Evolutionary conservation across 2,888 invertebrate genomes (phyloP).

Genomic region (Noctua janthina): DNA sequence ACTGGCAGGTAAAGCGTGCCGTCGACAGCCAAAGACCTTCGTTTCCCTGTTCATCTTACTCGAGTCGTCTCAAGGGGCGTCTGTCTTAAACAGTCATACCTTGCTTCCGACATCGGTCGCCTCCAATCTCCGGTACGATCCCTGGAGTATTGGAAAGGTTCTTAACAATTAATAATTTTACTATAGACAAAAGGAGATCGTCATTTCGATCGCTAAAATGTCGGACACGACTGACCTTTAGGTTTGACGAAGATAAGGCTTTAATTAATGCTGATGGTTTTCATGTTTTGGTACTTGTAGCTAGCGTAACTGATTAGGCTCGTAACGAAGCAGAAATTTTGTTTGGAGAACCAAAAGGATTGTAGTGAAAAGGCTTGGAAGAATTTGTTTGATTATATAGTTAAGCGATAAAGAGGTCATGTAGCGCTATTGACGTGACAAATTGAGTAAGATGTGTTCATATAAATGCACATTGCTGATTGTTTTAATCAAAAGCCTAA

Average conservation of each 20-base stretch:
- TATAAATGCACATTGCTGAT: too few species aligned
- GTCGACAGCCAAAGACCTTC: conserved; percentile 18
- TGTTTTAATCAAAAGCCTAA: too few species aligned
- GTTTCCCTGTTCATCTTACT: conserved; percentile 15
- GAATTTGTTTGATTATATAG: background rate
- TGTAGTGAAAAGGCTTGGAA: background rate
- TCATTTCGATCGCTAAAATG: conserved; percentile 12
- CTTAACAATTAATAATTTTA: conserved; percentile 23
- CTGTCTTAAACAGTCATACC: conserved; percentile 26
- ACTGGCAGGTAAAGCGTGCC: conserved; percentile 20
- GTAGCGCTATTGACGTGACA: background rate
- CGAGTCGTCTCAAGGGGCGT: conserved; percentile 9
- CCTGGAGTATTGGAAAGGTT: conserved; percentile 7
- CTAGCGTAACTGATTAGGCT: conserved; percentile 14
- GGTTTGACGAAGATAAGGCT: conserved; percentile 28
- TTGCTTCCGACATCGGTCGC: conserved; percentile 27
- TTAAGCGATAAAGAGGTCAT: background rate
- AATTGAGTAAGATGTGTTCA: background rate
- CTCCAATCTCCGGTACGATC: conserved; percentile 22
- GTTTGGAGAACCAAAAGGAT: background rate
- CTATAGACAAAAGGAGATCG: conserved; percentile 24
- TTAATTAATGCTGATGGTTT: conserved; percentile 13
- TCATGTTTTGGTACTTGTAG: conserved; percentile 15
- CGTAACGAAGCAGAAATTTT: background rate
- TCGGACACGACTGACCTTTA: conserved; percentile 11